Evolutionary conservation across 2,797 vertebrate species (phyloP), one percentile per base, ranked within the genome.

Genomic region (Florisuga fusca): DNA sequence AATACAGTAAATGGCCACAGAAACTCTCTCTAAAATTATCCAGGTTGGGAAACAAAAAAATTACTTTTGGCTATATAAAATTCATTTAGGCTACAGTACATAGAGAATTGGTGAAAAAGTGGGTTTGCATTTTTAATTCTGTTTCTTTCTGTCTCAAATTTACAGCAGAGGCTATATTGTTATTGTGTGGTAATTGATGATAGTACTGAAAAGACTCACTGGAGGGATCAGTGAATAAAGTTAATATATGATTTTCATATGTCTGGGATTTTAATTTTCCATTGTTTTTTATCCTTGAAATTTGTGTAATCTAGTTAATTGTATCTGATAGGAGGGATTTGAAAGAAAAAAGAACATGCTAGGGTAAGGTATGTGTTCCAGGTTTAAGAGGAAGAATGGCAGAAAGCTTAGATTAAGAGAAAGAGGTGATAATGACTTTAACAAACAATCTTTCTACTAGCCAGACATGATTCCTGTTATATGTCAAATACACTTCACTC

Each of bases 341-440:
- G 64, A 91, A 93, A 86, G 54, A 50, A 12, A 78, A 88, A 90
- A 83, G 16, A 67, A 51, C 31, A 19, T 53, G 5, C 38, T 61
- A 12, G 8, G 10, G 50, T 83, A 87, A 82, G 20, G 31, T 31
- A 67, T 61, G 17, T 90, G 64, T 84, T 94, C 79, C 27, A 43
- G 7, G 38, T 87, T 82, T 91, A 81, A 79, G 50, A 76, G 41
- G 50, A 87, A 87, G 84, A 95, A 93, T 67, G 86, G 90, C 50
- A 90, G 75, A 94, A 93, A 80, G n/a, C 62, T 94, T 90, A 75
- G 45, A 91, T 79, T 59, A 89, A 80, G 41, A 83, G 61, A 71
- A 86, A 86, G 57, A 90, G 85, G 81, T 69, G 88, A 68, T 94
- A 95, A 96, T 87, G 84, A 54, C 75, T 97, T 95, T 89, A 95